These are phyloP conservation scores for Atta colombica DNA, from an alignment of 1,140 invertebrate species.

Conservation along the genomic window DNA sequence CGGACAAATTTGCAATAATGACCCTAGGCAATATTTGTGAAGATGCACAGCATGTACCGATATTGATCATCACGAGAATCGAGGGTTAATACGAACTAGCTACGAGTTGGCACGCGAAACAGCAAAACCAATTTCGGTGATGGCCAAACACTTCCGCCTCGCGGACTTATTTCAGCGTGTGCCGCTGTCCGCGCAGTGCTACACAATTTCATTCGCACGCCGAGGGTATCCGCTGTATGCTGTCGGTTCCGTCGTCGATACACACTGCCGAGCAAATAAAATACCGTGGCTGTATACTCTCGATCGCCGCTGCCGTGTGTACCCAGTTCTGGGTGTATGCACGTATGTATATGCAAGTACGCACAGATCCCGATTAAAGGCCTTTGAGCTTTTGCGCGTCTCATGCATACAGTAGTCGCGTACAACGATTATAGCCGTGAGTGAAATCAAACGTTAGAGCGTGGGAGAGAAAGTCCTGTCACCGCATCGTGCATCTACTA, in stretches of 20 bases:
- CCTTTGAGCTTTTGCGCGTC: constrained; percentile 31
- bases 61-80: constrained; percentile 26
- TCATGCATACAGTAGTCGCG: constrained; percentile 20
- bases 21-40: background rate
- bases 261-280: constrained; percentile 58
- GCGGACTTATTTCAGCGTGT: constrained; percentile 57
- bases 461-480: constrained; percentile 40
- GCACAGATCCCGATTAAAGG: constrained; percentile 53
- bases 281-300: constrained; percentile 27
- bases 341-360: constrained; percentile 31
- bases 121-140: constrained; percentile 62
- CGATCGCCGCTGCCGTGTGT: constrained; percentile 29
- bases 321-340: constrained; percentile 28
- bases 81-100: constrained; percentile 14
- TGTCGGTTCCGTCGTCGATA: constrained; percentile 49
- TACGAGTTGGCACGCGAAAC: constrained; percentile 45
- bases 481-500: background rate
- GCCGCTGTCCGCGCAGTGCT: constrained; percentile 3
- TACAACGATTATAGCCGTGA: constrained; percentile 27
- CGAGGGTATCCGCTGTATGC: constrained; percentile 13
- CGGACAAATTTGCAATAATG: constrained; percentile 26
- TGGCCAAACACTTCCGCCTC: constrained; percentile 56
- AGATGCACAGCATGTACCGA: constrained; percentile 17
- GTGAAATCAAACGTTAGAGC: constrained; percentile 20
- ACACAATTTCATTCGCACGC: constrained; percentile 47